A percentile compares a stretch with the other conserved stretches of the same genome.
Conservation (phyloP, 1,140 invertebrate species). For the Oryctes rhinoceros region DNA sequence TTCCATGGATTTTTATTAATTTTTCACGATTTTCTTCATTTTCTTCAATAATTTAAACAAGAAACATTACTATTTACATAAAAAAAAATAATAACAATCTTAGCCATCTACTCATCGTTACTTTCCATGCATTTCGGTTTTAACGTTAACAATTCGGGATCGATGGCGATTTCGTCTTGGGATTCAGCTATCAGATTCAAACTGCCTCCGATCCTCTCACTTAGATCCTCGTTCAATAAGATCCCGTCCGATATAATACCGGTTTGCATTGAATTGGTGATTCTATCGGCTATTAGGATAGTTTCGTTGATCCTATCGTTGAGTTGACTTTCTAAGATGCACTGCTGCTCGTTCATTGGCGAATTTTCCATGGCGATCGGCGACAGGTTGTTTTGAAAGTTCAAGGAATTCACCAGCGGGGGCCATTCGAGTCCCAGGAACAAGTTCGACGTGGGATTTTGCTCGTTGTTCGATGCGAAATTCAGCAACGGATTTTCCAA, state of each 20-base stretch:
- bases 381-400: slow-evolving; percentile 19
- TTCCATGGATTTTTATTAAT: too few relatives aligned
- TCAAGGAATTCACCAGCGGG: slow-evolving; percentile 43
- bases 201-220: slow-evolving; percentile 43
- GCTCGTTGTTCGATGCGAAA: slow-evolving; percentile 42
- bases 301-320: slow-evolving; percentile 47
- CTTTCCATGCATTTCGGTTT: slow-evolving; percentile 47
- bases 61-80: background rate
- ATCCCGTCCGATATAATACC: slow-evolving; percentile 46
- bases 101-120: background rate
- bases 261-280: slow-evolving; percentile 48
- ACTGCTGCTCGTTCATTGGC: slow-evolving; percentile 14
- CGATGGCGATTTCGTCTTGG: slow-evolving; percentile 52
- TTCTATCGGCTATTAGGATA: slow-evolving; percentile 49
- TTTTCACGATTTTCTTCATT: too few relatives aligned
- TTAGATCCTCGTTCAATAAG: slow-evolving; percentile 48
- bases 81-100: background rate
- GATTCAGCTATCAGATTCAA: slow-evolving; percentile 26
- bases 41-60: too few relatives aligned
- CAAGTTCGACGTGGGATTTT: slow-evolving; percentile 46
- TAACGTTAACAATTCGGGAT: slow-evolving; percentile 56
- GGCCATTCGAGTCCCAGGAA: slow-evolving; percentile 58
- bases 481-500: slow-evolving; percentile 53
- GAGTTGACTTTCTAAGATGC: slow-evolving; percentile 33
- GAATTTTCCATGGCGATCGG: background rate